phyloP scores from a whole-genome alignment of 2,113 vertebrate genomes.

The Bettongia penicillata region DNA sequence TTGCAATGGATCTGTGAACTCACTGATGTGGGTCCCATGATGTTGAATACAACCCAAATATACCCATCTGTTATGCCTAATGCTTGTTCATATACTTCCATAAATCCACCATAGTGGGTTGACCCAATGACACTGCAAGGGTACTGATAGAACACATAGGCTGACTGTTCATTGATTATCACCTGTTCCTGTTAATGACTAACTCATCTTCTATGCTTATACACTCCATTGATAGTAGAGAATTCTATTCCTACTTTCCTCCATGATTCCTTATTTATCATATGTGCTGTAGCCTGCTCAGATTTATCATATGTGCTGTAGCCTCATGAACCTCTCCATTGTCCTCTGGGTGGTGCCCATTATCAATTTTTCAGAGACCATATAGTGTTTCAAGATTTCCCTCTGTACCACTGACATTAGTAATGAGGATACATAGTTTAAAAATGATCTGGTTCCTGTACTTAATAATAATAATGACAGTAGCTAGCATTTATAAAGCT shows the following conservation, averaged over 20 bases:
- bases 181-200: not conserved
- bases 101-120: no score
- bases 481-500: no score
- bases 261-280: not conserved
- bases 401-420: not conserved
- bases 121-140: not conserved
- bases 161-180: not conserved
- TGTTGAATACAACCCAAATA: not conserved
- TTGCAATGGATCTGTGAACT: not conserved
- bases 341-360: not conserved
- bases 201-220: not conserved
- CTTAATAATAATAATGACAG: not conserved
- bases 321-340: not conserved
- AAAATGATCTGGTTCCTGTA: not conserved
- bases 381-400: not conserved
- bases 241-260: not conserved
- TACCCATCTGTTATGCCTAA: not conserved
- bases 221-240: not conserved
- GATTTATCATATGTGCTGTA: not conserved
- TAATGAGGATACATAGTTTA: not conserved
- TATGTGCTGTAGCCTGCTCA: not conserved
- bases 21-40: not conserved
- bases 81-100: not conserved
- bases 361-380: not conserved
- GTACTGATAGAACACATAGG: not conserved